phyloP scores from a whole-genome alignment of 2,797 vertebrate genomes.

The Holocentrus rufus region DNA sequence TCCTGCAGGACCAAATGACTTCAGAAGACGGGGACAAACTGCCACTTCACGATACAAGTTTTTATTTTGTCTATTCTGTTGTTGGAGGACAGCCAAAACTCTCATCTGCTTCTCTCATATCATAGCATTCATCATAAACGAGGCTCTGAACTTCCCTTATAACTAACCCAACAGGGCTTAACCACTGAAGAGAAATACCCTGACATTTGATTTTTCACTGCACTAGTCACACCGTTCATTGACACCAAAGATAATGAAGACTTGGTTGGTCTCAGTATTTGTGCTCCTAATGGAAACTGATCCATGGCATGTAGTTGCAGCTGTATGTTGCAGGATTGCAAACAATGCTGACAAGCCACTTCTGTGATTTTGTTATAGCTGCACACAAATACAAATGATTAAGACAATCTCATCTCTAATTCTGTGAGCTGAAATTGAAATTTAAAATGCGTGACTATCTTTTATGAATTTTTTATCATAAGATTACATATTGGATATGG shows the following conservation, averaged over 20 bases:
- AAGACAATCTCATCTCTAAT: no score
- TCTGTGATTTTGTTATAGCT: no score
- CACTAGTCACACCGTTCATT: not conserved
- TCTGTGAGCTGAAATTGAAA: no score
- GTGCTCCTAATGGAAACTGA: not conserved
- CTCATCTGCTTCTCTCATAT: conserved; percentile 65
- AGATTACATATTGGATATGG: not conserved
- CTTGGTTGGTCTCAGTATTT: not conserved
- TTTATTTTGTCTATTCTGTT: conserved; percentile 36
- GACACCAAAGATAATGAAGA: not conserved
- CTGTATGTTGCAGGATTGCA: not conserved
- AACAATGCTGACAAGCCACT: not conserved
- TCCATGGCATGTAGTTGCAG: no score
- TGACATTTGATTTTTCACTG: conserved; percentile 34
- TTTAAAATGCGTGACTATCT: no score
- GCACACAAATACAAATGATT: no score
- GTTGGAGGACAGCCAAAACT: conserved; percentile 69
- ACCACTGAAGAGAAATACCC: conserved; percentile 39
- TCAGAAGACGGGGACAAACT: conserved; percentile 40
- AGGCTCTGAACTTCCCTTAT: conserved; percentile 55
- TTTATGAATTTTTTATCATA: not conserved
- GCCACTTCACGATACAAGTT: conserved; percentile 32
- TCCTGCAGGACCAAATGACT: conserved; percentile 26
- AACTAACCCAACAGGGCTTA: conserved; percentile 39
- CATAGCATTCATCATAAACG: conserved; percentile 52